Base-by-base conservation (phyloP, 2,797 vertebrate species). In the Falco rusticolus region DNA sequence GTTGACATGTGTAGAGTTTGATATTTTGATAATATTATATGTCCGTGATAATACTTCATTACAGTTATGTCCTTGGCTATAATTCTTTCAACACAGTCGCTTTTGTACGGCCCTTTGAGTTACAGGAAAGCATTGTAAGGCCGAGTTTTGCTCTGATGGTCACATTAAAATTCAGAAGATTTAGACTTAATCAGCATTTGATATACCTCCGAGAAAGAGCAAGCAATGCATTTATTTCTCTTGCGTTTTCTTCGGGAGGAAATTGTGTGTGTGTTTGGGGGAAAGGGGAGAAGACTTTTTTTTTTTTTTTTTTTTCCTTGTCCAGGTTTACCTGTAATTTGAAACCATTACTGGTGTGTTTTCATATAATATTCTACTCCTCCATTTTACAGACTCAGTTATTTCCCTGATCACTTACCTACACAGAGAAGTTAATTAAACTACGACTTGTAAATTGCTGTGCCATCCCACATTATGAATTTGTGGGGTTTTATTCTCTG, bases 1-100 rank as follows among this genome's bases (percentile, higher is more conserved):
- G 89, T 54, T 95, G 95, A 95, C 81, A 82, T 77, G 28, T 65
- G 71, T 81, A 78, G 76, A 96, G 78, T 84, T 94, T 65, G 89
- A 93, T 90, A 96, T 96, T 96, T 96, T 94, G 86, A 89, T 94
- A 95, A 90, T 93, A 93, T 89, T 93, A 74, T 80, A 87, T 89
- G 72, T 65, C 87, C 5, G 16, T 69, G 92, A 91, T 93, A 96
- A 96, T 95, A 85, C 87, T 95, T 94, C 84, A 87, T 94, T 89
- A 72, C 82, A 60, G 82, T 95, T 95, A 69, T 94, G 93, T 95
- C 91, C 66, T 92, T 92, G 84, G 47, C 90, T 83, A 53, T 95
- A 95, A 96, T 92, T 93, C 94, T 96, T 97, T 95, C 96, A 95
- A 69, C 89, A 68, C 84, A 86, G 71, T 80, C 81, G 75, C 71